phyloP scores from a whole-genome alignment of 1,140 invertebrate genomes.

The Choristoneura fumiferana region DNA sequence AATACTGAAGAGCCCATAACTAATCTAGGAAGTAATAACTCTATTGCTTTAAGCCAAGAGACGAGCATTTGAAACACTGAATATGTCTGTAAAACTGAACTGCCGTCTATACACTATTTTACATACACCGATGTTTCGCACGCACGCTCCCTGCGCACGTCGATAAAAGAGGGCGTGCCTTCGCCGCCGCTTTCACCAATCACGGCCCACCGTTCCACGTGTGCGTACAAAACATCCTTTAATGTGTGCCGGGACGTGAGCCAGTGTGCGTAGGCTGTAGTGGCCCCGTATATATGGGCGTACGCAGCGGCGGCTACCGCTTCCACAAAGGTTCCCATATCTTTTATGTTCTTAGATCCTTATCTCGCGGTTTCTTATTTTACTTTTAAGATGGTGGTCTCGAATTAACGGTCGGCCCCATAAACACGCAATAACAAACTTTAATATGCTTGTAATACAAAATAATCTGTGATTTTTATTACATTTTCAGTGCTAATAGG shows the following conservation, averaged over 20 bases:
- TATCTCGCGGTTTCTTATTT: conserved; percentile 75
- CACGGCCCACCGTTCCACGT: conserved; percentile 40
- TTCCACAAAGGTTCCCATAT: conserved; percentile 74
- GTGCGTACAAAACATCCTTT: conserved; percentile 49
- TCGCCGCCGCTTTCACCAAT: conserved; percentile 58
- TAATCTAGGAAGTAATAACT: too few relatives aligned
- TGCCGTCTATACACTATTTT: conserved; percentile 44
- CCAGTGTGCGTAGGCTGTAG: conserved; percentile 46
- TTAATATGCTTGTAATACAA: conserved; percentile 70
- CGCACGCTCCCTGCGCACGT: conserved; percentile 71
- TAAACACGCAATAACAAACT: conserved; percentile 75
- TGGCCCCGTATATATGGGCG: conserved; percentile 52
- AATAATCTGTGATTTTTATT: conserved; percentile 74
- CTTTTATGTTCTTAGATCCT: conserved; percentile 76
- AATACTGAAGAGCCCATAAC: too few relatives aligned
- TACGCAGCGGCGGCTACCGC: conserved; percentile 65
- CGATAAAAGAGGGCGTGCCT: conserved; percentile 73
- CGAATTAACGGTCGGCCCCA: conserved; percentile 68
- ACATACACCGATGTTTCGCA: conserved; percentile 66
- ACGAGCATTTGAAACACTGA: too few relatives aligned
- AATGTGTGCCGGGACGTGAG: conserved; percentile 50
- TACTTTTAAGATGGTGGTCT: conserved; percentile 72
- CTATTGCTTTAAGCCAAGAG: too few relatives aligned
- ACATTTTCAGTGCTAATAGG: conserved; percentile 58
- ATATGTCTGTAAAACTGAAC: background rate